These are phyloP conservation scores for Pyralis farinalis DNA, from an alignment of 2,888 invertebrate genomes.

Conservation along the genomic window DNA sequence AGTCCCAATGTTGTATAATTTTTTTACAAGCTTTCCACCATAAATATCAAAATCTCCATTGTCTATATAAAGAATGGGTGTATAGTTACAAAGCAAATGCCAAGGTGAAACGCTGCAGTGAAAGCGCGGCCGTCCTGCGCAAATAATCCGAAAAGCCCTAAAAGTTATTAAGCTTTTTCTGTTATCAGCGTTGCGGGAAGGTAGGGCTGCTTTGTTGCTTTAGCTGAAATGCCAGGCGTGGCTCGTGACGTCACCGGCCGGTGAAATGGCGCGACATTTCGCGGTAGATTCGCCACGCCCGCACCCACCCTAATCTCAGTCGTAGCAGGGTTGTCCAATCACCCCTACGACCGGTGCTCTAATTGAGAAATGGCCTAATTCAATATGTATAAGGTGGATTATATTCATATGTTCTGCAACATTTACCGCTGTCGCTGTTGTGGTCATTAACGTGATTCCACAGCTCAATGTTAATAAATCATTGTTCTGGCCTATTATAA, in stretches of 20 bases:
- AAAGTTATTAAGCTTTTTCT: constrained; percentile 63
- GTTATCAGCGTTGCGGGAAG: constrained; percentile 64
- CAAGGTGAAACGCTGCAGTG: constrained; percentile 51
- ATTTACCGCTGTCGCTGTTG: too few relatives aligned
- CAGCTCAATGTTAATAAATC: too few relatives aligned
- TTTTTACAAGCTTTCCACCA: background rate
- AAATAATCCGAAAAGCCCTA: constrained; percentile 58
- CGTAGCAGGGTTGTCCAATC: constrained; percentile 59
- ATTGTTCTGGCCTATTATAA: too few relatives aligned
- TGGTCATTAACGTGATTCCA: too few relatives aligned
- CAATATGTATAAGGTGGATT: constrained; percentile 22
- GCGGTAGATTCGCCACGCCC: constrained; percentile 63
- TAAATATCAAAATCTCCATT: background rate
- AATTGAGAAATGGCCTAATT: constrained; percentile 45
- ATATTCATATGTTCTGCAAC: constrained; percentile 12
- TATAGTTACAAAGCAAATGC: constrained; percentile 43
- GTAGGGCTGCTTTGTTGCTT: constrained; percentile 74
- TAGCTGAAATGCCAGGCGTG: constrained; percentile 75
- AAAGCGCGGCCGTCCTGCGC: constrained; percentile 44
- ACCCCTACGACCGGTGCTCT: constrained; percentile 37
- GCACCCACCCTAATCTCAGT: constrained; percentile 70
- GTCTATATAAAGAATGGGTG: constrained; percentile 12
- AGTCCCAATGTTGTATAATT: background rate
- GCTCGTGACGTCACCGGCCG: constrained; percentile 65
- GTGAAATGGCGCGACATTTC: constrained; percentile 76